phyloP scores from a whole-genome alignment of 2,113 vertebrate genomes.

The Onychostoma macrolepis region DNA sequence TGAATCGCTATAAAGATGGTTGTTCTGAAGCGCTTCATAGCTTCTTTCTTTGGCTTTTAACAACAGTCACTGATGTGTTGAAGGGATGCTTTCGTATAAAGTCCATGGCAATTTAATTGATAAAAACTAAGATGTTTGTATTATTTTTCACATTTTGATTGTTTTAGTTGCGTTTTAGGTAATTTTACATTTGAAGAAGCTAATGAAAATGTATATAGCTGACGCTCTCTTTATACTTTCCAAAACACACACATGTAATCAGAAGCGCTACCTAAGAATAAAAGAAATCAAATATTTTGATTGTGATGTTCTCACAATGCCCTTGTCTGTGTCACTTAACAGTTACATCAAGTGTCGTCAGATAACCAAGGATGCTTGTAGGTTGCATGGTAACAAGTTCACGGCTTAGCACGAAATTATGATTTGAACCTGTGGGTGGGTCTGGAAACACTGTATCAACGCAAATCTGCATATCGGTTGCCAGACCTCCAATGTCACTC shows the following conservation, averaged over 20 bases:
- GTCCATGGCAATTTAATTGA: no score
- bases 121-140: no score
- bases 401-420: constrained; percentile 38
- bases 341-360: neutral
- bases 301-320: neutral
- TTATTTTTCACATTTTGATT: neutral
- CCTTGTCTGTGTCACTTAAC: constrained; percentile 23
- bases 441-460: constrained; percentile 35
- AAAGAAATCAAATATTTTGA: neutral
- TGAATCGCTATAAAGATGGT: neutral
- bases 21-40: neutral
- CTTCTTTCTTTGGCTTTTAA: neutral
- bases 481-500: constrained; percentile 73
- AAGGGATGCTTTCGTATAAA: no score
- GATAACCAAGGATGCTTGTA: constrained; percentile 41
- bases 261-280: neutral
- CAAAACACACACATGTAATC: neutral
- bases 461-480: constrained; percentile 48
- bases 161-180: neutral
- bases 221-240: neutral
- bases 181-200: neutral
- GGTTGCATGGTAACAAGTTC: constrained; percentile 27
- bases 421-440: constrained; percentile 42
- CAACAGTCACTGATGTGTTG: neutral
- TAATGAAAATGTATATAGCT: neutral